Evolutionary conservation across 1,140 invertebrate species (phyloP).

Genomic region (Schlechtendalia chinensis): DNA sequence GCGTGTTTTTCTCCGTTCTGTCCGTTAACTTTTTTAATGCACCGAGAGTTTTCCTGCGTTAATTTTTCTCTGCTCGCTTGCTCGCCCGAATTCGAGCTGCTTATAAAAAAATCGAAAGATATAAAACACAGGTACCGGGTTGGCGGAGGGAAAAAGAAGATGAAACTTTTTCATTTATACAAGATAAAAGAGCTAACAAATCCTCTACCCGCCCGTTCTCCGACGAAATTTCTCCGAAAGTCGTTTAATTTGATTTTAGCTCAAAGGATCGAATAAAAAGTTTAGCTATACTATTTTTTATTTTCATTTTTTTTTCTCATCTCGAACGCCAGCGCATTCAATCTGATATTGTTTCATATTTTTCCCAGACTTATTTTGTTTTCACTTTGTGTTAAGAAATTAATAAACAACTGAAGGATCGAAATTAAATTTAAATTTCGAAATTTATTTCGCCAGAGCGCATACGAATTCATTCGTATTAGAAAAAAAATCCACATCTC

Average conservation of each 20-base stretch:
- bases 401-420: too few relatives aligned
- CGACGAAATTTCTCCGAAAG: neutral
- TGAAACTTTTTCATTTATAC: slow-evolving; percentile 15
- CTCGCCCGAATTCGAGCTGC: neutral
- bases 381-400: neutral
- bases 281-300: neutral
- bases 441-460: neutral
- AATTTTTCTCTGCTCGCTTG: neutral
- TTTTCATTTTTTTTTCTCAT: neutral
- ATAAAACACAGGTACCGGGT: neutral
- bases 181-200: slow-evolving; percentile 26
- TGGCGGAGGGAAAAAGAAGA: neutral
- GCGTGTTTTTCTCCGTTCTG: neutral
- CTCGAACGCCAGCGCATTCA: neutral
- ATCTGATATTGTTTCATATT: slow-evolving; percentile 13
- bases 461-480: too few relatives aligned
- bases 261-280: slow-evolving; percentile 13
- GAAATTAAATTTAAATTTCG: neutral
- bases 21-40: neutral
- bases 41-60: neutral
- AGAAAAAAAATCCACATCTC: too few relatives aligned
- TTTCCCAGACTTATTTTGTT: neutral
- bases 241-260: slow-evolving; percentile 22
- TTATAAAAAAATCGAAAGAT: neutral
- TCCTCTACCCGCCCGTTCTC: neutral